Percentiles rank a stretch among this genome's conserved stretches.
These are phyloP conservation scores for Chelonia mydas DNA, from an alignment of 2,797 vertebrate genomes.

Conservation along the genomic window DNA sequence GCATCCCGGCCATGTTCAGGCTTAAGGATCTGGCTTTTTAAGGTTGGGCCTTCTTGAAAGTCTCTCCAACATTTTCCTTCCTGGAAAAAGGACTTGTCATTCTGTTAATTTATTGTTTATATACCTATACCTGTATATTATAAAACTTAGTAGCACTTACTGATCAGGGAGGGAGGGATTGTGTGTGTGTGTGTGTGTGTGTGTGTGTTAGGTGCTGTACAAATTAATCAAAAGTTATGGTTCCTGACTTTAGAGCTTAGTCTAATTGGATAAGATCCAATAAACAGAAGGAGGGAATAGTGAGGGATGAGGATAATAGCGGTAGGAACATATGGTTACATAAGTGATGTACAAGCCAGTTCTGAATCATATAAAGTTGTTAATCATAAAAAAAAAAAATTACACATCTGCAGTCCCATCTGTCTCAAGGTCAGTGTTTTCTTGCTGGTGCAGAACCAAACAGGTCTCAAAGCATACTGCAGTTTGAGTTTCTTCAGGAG, in stretches of 20 bases:
- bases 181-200: no score
- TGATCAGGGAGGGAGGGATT: no score
- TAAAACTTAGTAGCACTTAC: background rate
- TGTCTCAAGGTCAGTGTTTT: background rate
- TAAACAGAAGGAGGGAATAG: background rate
- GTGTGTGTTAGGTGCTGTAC: no score
- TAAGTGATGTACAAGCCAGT: background rate
- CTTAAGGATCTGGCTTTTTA: background rate
- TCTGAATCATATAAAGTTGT: background rate
- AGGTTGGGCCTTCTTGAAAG: background rate
- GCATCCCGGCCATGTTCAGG: background rate
- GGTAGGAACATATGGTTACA: background rate
- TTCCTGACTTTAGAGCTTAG: no score
- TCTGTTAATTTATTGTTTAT: background rate
- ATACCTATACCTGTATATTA: no score
- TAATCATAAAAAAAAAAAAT: background rate
- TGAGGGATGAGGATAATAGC: background rate
- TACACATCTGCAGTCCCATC: background rate
- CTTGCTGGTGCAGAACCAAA: rapidly evolving
- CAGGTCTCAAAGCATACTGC: background rate
- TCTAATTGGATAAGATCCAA: no score
- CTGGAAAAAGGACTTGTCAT: background rate
- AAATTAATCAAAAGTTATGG: no score
- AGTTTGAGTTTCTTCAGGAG: background rate
- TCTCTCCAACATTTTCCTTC: background rate